Evolutionary conservation across 2,113 vertebrate species (phyloP).

Genomic region (Theropithecus gelada): DNA sequence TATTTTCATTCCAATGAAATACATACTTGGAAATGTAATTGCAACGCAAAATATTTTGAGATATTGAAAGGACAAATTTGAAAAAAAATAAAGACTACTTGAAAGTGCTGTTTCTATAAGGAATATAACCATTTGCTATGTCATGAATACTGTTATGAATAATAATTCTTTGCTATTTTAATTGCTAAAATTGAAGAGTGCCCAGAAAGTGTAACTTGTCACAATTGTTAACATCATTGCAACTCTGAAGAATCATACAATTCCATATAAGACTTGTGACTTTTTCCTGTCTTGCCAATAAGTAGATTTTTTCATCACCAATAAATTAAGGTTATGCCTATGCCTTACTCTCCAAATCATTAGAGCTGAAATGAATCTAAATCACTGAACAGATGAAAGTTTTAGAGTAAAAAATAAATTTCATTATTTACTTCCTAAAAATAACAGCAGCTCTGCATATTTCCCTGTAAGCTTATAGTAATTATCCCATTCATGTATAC

Average conservation of each 20-base stretch:
- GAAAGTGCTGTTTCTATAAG: background rate
- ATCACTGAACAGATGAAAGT: background rate
- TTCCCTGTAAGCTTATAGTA: background rate
- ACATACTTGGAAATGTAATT: background rate
- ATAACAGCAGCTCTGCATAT: background rate
- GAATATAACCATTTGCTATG: background rate
- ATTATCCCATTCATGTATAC: background rate
- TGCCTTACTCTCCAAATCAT: background rate
- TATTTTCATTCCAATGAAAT: background rate
- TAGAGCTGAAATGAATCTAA: background rate
- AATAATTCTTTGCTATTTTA: background rate
- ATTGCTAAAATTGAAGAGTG: slow-evolving; percentile 1
- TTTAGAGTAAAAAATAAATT: background rate
- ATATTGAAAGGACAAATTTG: background rate
- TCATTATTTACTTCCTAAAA: background rate
- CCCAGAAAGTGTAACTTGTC: background rate
- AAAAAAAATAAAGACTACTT: background rate
- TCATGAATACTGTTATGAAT: background rate
- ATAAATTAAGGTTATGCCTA: background rate
- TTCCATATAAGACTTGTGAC: background rate
- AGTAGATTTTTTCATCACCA: background rate
- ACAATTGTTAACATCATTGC: background rate
- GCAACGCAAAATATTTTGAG: background rate
- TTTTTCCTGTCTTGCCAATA: background rate
- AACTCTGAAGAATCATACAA: background rate